phyloP scores from a whole-genome alignment of 2,113 vertebrate species.

The Burhinus bistriatus region DNA sequence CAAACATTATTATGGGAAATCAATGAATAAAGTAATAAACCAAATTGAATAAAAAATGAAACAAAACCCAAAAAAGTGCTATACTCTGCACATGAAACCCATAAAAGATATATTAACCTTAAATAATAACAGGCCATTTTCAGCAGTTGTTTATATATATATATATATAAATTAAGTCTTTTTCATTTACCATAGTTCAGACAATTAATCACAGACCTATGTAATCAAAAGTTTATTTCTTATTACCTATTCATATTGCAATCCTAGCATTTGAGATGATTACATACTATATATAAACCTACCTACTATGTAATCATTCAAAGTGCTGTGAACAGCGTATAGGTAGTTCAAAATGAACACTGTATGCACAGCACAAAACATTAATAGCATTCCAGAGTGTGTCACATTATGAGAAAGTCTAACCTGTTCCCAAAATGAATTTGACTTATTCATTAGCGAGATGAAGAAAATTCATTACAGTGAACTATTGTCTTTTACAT shows the following conservation, averaged over 20 bases:
- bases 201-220: slow-evolving; percentile 57
- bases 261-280: slow-evolving; percentile 63
- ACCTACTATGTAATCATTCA: not conserved
- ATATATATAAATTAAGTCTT: not conserved
- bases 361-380: not conserved
- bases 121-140: not conserved
- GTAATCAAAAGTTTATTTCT: slow-evolving; percentile 58
- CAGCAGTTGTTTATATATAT: not conserved
- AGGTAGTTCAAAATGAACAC: not conserved
- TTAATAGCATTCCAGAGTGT: not conserved
- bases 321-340: not conserved
- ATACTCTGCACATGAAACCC: not conserved
- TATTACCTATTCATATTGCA: slow-evolving; percentile 37
- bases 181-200: slow-evolving; percentile 41
- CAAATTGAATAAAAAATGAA: not conserved
- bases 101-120: not conserved
- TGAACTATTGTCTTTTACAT: slow-evolving; percentile 32
- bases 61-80: not conserved
- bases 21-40: slow-evolving; percentile 53
- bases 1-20: slow-evolving; percentile 38
- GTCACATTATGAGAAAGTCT: not conserved
- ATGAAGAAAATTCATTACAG: slow-evolving; percentile 45
- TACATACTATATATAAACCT: slow-evolving; percentile 51
- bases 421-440: slow-evolving; percentile 1
- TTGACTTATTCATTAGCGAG: slow-evolving; percentile 46